Percentiles rank a stretch among this genome's conserved stretches.
phyloP scores from a whole-genome alignment of 2,888 invertebrate genomes.

The Oxystoma pomonae region DNA sequence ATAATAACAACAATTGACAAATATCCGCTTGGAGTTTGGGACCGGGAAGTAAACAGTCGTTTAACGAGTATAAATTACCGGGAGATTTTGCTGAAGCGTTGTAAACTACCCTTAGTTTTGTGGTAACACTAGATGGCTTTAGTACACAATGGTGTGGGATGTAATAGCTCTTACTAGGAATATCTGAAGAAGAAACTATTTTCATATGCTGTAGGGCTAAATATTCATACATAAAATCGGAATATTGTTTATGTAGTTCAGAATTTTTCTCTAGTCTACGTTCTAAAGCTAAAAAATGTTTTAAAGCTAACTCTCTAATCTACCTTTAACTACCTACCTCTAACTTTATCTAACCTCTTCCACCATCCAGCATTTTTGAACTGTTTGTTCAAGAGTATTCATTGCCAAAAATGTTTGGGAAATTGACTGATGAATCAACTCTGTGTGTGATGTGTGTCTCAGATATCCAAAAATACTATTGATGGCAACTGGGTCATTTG shows the following conservation, averaged over 20 bases:
- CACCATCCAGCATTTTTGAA: not conserved
- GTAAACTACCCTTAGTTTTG: too few species aligned
- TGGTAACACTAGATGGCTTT: too few species aligned
- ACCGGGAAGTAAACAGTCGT: not conserved
- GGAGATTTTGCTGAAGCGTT: too few species aligned
- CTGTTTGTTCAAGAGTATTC: not conserved
- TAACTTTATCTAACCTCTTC: not conserved
- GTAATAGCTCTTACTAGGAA: not conserved
- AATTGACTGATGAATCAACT: too few species aligned
- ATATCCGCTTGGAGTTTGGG: not conserved
- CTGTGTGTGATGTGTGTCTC: too few species aligned
- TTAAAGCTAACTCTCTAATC: not conserved
- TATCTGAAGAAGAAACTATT: not conserved
- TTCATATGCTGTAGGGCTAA: not conserved
- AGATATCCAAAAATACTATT: too few species aligned
- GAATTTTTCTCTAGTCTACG: not conserved
- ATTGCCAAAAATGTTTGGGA: too few species aligned
- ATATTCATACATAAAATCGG: not conserved
- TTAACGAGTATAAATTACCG: too few species aligned
- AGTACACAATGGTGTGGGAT: too few species aligned
- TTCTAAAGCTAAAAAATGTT: not conserved
- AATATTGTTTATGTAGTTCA: not conserved
- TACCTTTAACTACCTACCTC: not conserved
- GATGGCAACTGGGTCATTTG: too few species aligned
- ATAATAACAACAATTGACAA: conserved; percentile 13